phyloP scores from a whole-genome alignment of 2,797 vertebrate genomes.

The Brachymystax lenok region DNA sequence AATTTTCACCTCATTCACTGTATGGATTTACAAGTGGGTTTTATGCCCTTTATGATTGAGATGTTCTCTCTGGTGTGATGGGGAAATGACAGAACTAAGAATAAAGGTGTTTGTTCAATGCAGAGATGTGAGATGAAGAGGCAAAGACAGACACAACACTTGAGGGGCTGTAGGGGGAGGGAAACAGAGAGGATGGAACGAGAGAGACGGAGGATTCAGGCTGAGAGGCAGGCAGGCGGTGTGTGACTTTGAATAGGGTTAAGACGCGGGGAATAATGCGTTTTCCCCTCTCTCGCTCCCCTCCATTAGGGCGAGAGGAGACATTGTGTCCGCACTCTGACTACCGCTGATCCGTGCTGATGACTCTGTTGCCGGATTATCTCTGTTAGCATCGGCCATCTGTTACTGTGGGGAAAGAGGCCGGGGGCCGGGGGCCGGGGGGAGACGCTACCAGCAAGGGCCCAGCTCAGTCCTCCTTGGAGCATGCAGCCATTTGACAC shows the following conservation, averaged over 20 bases:
- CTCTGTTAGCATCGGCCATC: conserved; percentile 87
- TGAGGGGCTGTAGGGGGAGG: neutral
- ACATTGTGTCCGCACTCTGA: conserved; percentile 82
- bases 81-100: neutral
- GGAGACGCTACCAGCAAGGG: neutral
- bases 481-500: conserved; percentile 48
- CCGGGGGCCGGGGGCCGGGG: too few relatives aligned
- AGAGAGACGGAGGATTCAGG: neutral
- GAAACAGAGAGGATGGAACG: neutral
- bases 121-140: neutral
- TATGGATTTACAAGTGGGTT: neutral
- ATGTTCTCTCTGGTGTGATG: neutral
- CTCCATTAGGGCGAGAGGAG: conserved; percentile 76
- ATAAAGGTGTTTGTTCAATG: neutral
- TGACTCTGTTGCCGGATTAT: conserved; percentile 89
- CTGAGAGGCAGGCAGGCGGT: neutral
- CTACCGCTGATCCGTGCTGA: conserved; percentile 90
- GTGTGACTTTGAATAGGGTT: conserved; percentile 78
- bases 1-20: neutral
- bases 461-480: conserved; percentile 54
- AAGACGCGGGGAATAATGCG: conserved; percentile 73
- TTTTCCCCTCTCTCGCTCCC: conserved; percentile 60
- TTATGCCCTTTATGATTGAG: neutral
- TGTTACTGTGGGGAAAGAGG: conserved; percentile 74
- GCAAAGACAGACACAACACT: neutral